Evolutionary conservation across 2,888 invertebrate genomes (phyloP).

Genomic region (Herminia tarsipennalis): DNA sequence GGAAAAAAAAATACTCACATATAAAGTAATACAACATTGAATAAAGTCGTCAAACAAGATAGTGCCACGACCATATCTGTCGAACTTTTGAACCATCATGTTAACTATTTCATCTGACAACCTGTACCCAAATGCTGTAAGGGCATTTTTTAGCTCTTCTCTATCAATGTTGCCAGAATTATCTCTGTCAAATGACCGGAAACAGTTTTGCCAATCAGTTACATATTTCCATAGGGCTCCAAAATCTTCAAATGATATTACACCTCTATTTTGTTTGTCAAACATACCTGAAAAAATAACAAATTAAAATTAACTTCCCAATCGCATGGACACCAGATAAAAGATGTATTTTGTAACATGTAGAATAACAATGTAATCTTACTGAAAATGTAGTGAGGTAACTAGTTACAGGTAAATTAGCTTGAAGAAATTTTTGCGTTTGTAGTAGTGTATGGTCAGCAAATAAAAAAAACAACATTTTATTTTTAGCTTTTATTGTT

Average conservation of each 20-base stretch:
- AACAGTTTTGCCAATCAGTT: conserved; percentile 98
- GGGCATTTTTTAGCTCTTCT: conserved; percentile 94
- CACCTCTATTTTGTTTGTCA: conserved; percentile 95
- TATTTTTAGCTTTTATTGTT: too few species aligned
- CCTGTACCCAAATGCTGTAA: conserved; percentile 95
- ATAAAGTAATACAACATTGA: conserved; percentile 96
- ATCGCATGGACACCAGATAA: too few species aligned
- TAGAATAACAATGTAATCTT: too few species aligned
- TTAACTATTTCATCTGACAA: conserved; percentile 93
- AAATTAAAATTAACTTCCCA: conserved; percentile 14
- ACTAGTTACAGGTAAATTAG: too few species aligned
- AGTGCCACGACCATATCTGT: conserved; percentile 94
- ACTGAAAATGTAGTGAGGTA: too few species aligned
- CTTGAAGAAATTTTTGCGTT: too few species aligned
- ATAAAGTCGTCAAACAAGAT: conserved; percentile 99
- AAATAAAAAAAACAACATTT: too few species aligned
- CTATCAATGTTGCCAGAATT: conserved; percentile 97
- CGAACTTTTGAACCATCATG: conserved; percentile 96
- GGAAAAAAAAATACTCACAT: conserved; percentile 89
- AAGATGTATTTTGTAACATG: too few species aligned
- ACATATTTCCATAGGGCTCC: conserved; percentile 99
- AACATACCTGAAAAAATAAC: conserved; percentile 91
- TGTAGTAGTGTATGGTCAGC: too few species aligned
- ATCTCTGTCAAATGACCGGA: conserved; percentile 97
- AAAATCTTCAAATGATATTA: conserved; percentile 97